Evolutionary conservation across 2,888 invertebrate genomes (phyloP), one percentile per base, ranked within the genome.

Genomic region (Bombylius discolor): DNA sequence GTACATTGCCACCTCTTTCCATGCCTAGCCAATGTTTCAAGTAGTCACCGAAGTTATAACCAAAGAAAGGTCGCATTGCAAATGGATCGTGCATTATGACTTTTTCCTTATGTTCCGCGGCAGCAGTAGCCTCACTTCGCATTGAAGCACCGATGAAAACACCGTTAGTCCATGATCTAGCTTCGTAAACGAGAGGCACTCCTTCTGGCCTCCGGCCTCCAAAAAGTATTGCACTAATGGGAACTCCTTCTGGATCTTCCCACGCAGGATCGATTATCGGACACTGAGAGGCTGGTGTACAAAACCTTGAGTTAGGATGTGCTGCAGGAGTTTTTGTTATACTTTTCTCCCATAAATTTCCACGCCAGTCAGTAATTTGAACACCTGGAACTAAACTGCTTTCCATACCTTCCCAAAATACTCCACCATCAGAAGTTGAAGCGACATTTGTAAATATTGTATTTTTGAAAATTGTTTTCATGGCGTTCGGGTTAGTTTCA

Each of bases 31-130:
- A 99, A 73, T 99, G 98, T 6, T 81, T 75, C 34, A 99, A 77
- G 73, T 99, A 99, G 65, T 95, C 82, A 4, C 97, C 98, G 69
- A 98, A 96, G 78, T 99, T 98, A 81, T 99, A 99, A 0, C 97
- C 98, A 72, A 99, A 96, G 84, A 99, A 99, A 4, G 98, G 98
- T 46, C 98, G 80, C 98, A 99, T 98, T 0, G 98, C 98, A 76
- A 99, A 97, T 4, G 98, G 98, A 75, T 99, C 98, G 74, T 98
- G 90, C 95, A 98, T 96, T 13, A 98, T 86, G 0, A 82, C 78
- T 76, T 92, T 92, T 44, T 84, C 85, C 81, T 87, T 85, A 70
- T 91, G 84, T 74, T 99, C 98, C n/a, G 98, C 98, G 6, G 98
- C 98, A 14, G 98, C 97, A 0, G 99, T 99, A 0, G 98, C 84